Base-by-base conservation (phyloP, 2,888 invertebrate species). In the Hartigia nigra region DNA sequence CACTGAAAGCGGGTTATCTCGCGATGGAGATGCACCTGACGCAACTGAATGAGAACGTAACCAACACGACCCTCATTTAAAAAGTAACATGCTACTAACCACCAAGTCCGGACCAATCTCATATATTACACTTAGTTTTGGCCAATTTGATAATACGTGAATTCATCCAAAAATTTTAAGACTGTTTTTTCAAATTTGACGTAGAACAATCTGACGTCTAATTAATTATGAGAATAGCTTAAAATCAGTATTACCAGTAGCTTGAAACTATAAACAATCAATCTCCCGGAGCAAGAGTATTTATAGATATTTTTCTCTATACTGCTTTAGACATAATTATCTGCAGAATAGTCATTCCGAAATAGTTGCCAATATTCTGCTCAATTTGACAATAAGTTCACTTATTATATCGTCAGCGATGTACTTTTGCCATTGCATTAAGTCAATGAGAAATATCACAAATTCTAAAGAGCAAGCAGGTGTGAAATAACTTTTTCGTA, bases 1-100 rank as follows among this genome's bases (percentile, higher is more conserved):
- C 95, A 72, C 92, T 97, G 31, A 93, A 95, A 85, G 95, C 97
- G n/a, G 95, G 96, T 12, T 94, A 95, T 87, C 93, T 94, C 78
- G 94, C 94, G 1, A 95, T 97, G 93, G 94, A 95, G 87, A 93
- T 95, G 85, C 86, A 88, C 79, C 84, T 91, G 37, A 75, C 81
- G 37, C 89, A 88, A 80, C 81, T 90, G 77, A 89, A 82, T 78
- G 23, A 23, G 23, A 55, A 55, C 23, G 23, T 55, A 55, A 23
- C 39, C 23, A 55, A 55, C 23, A 55, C 5, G 23, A 23, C 39
- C 14, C 39, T 23, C 9, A 23, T 14, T 55, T 55, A 55, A 55
- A 55, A 55, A 55, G 23, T 4, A 55, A 55, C 23, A 23, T 23
- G 14, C 39, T 9, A 14, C 23, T 23, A 55, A 55, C 5, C 23